phyloP scores from a whole-genome alignment of 2,797 vertebrate genomes.

The Ceryle rudis region DNA sequence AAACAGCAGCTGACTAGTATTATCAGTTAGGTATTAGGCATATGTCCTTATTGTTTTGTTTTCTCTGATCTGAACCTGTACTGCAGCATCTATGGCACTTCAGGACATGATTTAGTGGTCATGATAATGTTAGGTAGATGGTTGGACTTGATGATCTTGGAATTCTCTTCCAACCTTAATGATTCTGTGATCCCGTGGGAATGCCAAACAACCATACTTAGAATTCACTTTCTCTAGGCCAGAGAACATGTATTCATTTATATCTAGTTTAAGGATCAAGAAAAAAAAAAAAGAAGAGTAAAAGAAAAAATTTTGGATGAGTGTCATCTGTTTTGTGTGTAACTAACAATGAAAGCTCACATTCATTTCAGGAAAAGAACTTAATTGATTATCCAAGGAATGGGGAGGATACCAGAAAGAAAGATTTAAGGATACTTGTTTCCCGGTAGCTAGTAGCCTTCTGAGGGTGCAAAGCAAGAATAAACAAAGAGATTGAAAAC shows the following conservation, averaged over 20 bases:
- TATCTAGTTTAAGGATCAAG: background rate
- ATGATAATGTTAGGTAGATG: no score
- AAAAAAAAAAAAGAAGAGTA: background rate
- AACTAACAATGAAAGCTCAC: background rate
- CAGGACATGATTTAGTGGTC: no score
- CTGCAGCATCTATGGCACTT: background rate
- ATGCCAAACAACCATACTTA: background rate
- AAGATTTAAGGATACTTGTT: background rate
- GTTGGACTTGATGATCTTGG: no score
- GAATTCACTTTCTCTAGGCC: background rate
- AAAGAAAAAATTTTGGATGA: background rate
- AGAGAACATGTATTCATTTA: background rate
- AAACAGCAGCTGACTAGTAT: background rate
- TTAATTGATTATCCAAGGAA: background rate
- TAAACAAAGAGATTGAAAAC: background rate
- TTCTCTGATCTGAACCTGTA: background rate
- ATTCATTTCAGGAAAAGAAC: background rate
- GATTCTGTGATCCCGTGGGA: no score
- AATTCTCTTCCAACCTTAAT: no score
- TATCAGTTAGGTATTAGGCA: background rate
- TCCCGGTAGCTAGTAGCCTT: background rate
- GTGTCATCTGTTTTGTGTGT: background rate
- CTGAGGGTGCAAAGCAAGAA: background rate
- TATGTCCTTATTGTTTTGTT: background rate
- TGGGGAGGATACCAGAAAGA: fast-evolving